Evolutionary conservation across 53 echinoderm and acorn worm genomes (phyloP).

Genomic region (Zoroaster sp.): DNA sequence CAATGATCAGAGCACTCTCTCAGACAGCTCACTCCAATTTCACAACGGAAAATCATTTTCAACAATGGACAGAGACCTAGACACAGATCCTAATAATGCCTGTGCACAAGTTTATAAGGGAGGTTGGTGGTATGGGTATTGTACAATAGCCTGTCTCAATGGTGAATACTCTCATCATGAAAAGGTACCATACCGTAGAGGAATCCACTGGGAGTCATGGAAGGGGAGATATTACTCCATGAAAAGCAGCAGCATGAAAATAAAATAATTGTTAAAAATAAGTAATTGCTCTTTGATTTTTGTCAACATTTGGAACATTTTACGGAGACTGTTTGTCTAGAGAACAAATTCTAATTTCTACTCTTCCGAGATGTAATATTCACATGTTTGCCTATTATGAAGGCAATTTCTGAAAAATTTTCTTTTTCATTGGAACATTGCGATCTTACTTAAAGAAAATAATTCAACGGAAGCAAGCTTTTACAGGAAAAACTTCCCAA

Average conservation of each 20-base stretch:
- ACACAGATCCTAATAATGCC: not conserved
- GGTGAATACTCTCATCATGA: not conserved
- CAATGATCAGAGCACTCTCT: not conserved
- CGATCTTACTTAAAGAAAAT: no score
- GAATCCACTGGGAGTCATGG: not conserved
- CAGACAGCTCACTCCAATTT: not conserved
- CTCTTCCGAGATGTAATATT: no score
- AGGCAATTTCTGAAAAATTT: no score
- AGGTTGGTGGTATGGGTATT: not conserved
- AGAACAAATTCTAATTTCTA: no score
- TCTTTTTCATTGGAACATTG: no score
- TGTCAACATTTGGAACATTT: no score
- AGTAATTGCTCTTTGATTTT: no score
- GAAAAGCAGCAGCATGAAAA: not conserved
- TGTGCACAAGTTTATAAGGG: not conserved
- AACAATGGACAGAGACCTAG: not conserved
- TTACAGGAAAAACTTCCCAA: no score
- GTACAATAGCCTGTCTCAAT: not conserved
- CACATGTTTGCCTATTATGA: no score
- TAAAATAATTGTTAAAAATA: no score
- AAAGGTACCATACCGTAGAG: not conserved
- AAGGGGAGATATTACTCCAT: not conserved
- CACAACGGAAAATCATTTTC: not conserved
- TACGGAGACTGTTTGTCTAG: no score
- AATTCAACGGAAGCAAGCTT: no score